Evolutionary conservation across 1,140 invertebrate genomes (phyloP).

Genomic region (Brachionus manjavacas): DNA sequence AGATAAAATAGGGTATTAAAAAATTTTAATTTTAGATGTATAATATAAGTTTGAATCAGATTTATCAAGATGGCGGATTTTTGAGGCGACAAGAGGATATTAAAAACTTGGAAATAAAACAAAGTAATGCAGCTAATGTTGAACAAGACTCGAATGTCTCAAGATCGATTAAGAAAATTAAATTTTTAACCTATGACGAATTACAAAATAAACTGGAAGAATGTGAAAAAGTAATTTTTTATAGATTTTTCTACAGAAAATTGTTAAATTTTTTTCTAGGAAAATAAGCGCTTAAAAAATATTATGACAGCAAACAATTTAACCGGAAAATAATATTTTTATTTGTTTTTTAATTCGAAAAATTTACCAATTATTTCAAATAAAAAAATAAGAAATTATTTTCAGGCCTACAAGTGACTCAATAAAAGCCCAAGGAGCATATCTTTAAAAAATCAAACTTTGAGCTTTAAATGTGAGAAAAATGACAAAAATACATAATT

Average conservation of each 20-base stretch:
- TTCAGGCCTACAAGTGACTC: no score
- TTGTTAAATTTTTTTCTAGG: not conserved
- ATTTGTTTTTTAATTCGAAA: no score
- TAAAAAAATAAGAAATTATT: no score
- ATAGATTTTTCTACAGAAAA: not conserved
- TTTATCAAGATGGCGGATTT: not conserved
- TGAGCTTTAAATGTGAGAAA: no score
- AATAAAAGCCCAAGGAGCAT: no score
- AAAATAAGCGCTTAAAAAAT: not conserved
- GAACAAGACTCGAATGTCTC: not conserved
- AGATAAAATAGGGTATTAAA: not conserved
- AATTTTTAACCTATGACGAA: not conserved
- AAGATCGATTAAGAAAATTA: not conserved
- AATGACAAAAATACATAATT: no score
- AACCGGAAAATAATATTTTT: not conserved
- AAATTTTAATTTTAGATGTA: slow-evolving; percentile 1
- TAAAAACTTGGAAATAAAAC: not conserved
- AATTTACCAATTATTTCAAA: no score
- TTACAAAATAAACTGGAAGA: not conserved
- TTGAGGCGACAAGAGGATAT: not conserved
- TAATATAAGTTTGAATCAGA: not conserved
- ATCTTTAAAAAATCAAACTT: no score
- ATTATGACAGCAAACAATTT: not conserved
- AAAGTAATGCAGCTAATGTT: not conserved
- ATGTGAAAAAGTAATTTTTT: not conserved